Percentiles rank a stretch among this genome's conserved stretches.
Conservation (phyloP, 2,113 vertebrate species). For the Lontra canadensis region DNA sequence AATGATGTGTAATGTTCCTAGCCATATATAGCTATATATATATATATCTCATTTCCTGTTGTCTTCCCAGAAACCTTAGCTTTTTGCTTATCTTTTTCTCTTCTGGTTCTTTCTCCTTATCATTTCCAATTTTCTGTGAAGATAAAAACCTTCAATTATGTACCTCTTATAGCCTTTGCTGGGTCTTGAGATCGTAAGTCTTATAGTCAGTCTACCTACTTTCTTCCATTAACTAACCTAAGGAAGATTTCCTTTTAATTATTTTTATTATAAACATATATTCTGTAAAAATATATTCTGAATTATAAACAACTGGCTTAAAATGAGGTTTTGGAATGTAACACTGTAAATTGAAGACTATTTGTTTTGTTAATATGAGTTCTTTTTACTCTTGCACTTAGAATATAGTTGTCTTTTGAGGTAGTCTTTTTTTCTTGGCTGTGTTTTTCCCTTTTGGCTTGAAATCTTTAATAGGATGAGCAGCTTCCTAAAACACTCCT, state of each 20-base stretch:
- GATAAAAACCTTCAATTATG: neutral
- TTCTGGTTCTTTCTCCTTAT: neutral
- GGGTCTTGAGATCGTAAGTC: neutral
- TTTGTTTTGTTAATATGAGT: conserved; percentile 30
- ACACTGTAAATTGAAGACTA: neutral
- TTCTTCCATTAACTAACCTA: neutral
- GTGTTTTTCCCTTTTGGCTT: neutral
- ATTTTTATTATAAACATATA: neutral
- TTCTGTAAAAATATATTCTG: neutral
- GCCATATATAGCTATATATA: neutral
- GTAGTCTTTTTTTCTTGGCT: neutral
- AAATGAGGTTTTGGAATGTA: conserved; percentile 2
- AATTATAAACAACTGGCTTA: neutral
- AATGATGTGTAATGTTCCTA: neutral
- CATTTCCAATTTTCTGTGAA: neutral
- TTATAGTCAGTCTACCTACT: neutral
- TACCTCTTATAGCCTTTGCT: neutral
- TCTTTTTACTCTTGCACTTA: conserved; percentile 33
- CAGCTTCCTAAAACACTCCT: conserved; percentile 28
- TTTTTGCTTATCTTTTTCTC: neutral
- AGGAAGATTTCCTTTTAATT: neutral
- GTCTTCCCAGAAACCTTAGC: neutral
- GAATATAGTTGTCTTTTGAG: conserved; percentile 21
- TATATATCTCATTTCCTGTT: neutral
- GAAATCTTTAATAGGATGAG: neutral